A percentile compares a stretch with the other conserved stretches of the same genome.
These are phyloP conservation scores for Teleogryllus occipitalis DNA, from an alignment of 1,140 invertebrate species.

Conservation along the genomic window DNA sequence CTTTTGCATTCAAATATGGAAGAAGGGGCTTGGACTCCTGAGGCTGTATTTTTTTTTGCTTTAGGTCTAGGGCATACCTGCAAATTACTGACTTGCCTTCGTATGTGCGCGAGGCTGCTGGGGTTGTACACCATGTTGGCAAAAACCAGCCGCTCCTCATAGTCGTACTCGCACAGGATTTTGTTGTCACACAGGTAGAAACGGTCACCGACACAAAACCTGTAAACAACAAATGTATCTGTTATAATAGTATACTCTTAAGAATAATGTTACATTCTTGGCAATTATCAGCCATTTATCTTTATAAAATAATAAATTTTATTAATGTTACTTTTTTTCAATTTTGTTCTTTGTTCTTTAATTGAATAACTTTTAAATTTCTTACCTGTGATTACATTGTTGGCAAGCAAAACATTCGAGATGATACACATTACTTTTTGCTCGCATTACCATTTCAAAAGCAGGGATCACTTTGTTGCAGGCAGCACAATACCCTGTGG, in stretches of 20 bases:
- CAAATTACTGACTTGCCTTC: conserved; percentile 45
- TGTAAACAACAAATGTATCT: conserved; percentile 37
- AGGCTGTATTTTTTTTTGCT: conserved; percentile 7
- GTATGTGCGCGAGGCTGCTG: conserved; percentile 45
- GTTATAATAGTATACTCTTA: not conserved
- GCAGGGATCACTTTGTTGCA: conserved; percentile 95
- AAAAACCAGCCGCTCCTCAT: conserved; percentile 82
- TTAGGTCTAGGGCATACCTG: conserved; percentile 28
- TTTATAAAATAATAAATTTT: conserved; percentile 8
- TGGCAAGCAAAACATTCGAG: conserved; percentile 97
- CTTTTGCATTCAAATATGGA: too few relatives aligned
- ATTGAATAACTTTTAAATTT: not conserved
- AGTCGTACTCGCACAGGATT: conserved; percentile 90
- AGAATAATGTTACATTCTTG: not conserved
- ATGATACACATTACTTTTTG: conserved; percentile 93
- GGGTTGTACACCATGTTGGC: conserved; percentile 49
- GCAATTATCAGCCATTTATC: not conserved
- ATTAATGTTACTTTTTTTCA: not conserved
- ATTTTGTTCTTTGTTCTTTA: not conserved
- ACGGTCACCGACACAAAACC: conserved; percentile 90
- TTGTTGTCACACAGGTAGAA: conserved; percentile 91
- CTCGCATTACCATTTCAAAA: conserved; percentile 98
- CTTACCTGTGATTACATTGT: conserved; percentile 92
- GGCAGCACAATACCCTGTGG: conserved; percentile 87
- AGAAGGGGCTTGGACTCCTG: not conserved